Percentiles rank a stretch among this genome's conserved stretches.
phyloP scores from a whole-genome alignment of 2,113 vertebrate species.

The Hippoglossus stenolepis region DNA sequence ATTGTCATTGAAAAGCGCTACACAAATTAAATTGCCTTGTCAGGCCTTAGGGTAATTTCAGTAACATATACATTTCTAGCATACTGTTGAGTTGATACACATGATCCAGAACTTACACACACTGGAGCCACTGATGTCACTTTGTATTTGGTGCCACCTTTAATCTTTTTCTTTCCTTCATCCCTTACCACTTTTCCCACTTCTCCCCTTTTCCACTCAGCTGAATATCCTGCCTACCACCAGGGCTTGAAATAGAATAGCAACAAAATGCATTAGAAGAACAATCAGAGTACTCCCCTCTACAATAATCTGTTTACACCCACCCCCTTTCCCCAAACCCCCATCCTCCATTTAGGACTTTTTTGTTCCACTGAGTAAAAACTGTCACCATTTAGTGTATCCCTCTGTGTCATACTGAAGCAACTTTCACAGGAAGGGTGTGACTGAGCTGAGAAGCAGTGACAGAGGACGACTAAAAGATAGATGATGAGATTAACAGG shows the following conservation, averaged over 20 bases:
- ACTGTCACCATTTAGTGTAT: conserved; percentile 7
- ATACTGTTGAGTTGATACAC: background rate
- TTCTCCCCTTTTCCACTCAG: conserved; percentile 24
- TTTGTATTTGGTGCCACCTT: background rate
- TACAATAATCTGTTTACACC: conserved; percentile 49
- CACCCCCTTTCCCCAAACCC: background rate
- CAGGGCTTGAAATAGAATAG: conserved; percentile 48
- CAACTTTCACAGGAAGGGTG: conserved; percentile 17
- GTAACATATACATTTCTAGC: background rate
- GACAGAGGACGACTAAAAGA: conserved; percentile 36
- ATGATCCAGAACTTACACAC: background rate
- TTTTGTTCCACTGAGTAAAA: conserved; percentile 28
- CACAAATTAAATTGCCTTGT: too few relatives aligned
- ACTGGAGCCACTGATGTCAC: background rate
- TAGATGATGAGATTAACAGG: conserved; percentile 47
- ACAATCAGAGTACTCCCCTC: conserved; percentile 31
- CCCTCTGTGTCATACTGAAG: conserved; percentile 4
- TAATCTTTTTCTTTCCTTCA: background rate
- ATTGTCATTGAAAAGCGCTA: too few relatives aligned
- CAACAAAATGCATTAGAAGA: conserved; percentile 48
- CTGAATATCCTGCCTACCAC: conserved; percentile 43
- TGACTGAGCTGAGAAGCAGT: conserved; percentile 18
- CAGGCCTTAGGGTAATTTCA: background rate
- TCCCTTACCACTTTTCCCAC: conserved; percentile 2
- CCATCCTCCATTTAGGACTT: background rate